These are phyloP conservation scores for Microcebus griseorufus DNA, from an alignment of 2,113 vertebrate genomes.

Conservation along the genomic window DNA sequence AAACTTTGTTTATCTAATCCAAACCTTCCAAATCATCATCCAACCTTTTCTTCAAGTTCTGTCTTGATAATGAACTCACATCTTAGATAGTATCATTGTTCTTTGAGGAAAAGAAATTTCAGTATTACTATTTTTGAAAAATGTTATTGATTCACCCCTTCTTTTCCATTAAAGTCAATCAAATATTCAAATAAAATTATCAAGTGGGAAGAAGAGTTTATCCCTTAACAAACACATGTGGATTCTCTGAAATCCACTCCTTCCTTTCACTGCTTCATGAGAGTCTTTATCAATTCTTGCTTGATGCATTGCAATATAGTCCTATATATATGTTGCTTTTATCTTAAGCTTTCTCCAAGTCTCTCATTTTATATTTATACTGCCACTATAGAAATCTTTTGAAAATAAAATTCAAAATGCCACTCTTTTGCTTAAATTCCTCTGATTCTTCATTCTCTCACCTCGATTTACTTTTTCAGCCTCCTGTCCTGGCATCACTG, in stretches of 20 bases:
- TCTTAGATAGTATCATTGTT: not conserved
- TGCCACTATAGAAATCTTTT: not conserved
- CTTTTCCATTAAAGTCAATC: conserved; percentile 6
- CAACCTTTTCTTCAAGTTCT: not conserved
- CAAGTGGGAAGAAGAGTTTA: not conserved
- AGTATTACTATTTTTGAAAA: not conserved
- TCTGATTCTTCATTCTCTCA: not conserved
- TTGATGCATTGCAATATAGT: not conserved
- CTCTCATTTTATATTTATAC: conserved; percentile 22
- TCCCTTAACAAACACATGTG: not conserved
- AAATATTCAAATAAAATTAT: conserved; percentile 38
- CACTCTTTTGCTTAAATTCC: not conserved
- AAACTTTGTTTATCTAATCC: not conserved
- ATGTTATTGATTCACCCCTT: not conserved
- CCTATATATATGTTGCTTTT: not conserved
- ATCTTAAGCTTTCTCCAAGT: not conserved
- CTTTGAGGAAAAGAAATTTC: not conserved
- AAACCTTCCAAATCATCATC: not conserved
- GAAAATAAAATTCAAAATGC: not conserved
- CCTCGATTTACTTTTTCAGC: not conserved
- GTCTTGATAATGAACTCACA: not conserved
- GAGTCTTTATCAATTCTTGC: not conserved
- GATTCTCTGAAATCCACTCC: not conserved
- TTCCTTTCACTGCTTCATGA: not conserved
- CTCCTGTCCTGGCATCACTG: not conserved